Evolutionary conservation across 2,113 vertebrate species (phyloP).

Genomic region (Crocuta crocuta): DNA sequence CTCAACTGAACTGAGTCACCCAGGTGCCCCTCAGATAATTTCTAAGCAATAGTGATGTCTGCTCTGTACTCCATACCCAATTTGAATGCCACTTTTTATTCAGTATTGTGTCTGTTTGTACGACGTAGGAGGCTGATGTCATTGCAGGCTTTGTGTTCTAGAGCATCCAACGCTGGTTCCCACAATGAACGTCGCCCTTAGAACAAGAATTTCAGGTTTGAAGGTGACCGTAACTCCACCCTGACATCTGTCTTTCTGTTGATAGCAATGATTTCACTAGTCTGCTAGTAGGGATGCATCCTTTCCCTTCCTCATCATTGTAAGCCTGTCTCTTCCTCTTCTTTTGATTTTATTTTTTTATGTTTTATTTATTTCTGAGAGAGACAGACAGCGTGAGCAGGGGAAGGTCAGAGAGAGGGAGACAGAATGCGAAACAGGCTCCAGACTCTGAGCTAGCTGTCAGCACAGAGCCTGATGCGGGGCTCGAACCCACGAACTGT

Average conservation of each 20-base stretch:
- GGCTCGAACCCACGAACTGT: too few relatives aligned
- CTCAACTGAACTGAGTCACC: too few relatives aligned
- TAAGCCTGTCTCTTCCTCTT: background rate
- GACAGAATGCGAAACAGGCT: too few relatives aligned
- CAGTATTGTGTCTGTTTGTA: background rate
- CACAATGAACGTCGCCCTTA: background rate
- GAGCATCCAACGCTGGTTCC: background rate
- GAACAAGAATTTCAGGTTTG: background rate
- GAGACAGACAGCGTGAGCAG: too few relatives aligned
- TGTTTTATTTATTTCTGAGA: too few relatives aligned
- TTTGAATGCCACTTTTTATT: background rate
- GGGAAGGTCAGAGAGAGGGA: too few relatives aligned
- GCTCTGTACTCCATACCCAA: background rate
- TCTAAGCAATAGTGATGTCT: conserved; percentile 24
- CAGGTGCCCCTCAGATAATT: background rate
- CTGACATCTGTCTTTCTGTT: background rate
- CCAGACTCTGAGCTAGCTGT: too few relatives aligned
- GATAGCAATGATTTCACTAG: background rate
- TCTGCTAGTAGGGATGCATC: background rate
- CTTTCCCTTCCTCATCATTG: background rate
- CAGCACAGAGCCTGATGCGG: too few relatives aligned
- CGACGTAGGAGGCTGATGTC: background rate
- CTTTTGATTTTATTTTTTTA: too few relatives aligned
- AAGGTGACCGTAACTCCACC: background rate
- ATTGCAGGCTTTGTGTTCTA: background rate